Evolutionary conservation across 1,140 invertebrate species (phyloP).

Genomic region (Agrypnia vestita): DNA sequence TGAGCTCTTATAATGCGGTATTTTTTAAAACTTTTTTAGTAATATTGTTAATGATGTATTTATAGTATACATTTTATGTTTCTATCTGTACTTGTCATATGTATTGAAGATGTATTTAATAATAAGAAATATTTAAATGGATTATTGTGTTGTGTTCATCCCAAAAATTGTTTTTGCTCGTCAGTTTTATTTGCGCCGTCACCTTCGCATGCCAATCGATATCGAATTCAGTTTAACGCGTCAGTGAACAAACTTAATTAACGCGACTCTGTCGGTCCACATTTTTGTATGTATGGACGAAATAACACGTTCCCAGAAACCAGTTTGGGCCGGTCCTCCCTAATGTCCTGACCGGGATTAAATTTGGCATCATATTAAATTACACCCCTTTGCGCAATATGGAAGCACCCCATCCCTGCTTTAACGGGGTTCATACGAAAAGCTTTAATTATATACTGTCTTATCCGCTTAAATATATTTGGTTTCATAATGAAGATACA

Average conservation of each 20-base stretch:
- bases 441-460: slow-evolving; percentile 41
- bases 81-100: no score
- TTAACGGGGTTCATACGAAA: slow-evolving; percentile 36
- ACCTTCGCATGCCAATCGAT: neutral
- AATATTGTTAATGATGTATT: no score
- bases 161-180: no score
- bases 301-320: slow-evolving; percentile 10
- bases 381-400: slow-evolving; percentile 45
- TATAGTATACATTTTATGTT: no score
- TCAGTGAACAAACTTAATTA: slow-evolving; percentile 33
- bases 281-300: slow-evolving; percentile 11
- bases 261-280: slow-evolving; percentile 20
- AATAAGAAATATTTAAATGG: no score
- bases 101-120: no score
- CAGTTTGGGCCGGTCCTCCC: slow-evolving; percentile 14
- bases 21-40: no score
- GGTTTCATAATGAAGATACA: slow-evolving; percentile 29
- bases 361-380: slow-evolving; percentile 42
- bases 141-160: no score
- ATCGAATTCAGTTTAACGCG: neutral
- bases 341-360: slow-evolving; percentile 35
- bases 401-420: slow-evolving; percentile 22
- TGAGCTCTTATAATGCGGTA: no score
- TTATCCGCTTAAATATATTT: slow-evolving; percentile 45
- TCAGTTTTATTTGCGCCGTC: neutral